Base-by-base conservation (phyloP, 2,888 invertebrate genomes). In the Glyphotaelius pellucidus region DNA sequence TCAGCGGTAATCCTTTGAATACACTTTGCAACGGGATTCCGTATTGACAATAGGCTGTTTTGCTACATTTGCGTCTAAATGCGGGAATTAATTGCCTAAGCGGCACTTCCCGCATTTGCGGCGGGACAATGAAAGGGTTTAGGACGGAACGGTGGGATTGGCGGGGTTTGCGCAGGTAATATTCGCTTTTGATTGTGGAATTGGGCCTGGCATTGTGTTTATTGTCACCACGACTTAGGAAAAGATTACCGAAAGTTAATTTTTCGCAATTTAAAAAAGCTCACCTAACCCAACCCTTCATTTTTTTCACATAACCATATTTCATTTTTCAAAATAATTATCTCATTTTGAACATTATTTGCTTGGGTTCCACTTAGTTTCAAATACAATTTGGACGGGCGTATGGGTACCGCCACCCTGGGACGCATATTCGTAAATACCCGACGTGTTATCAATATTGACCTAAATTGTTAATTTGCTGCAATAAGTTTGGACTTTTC, bases 61-160 rank as follows among this genome's bases (percentile, higher is more conserved):
- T 83, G 83, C 19, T 83, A 42, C 86, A 5, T 86, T 42, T 86
- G 86, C 86, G 86, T 47, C 42, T 47, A 42, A 86, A 86, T 86
- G 42, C 42, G 42, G 47, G 86, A 47, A 86, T 86, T 86, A 86
- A 86, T 86, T 86, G 86, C 86, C n/a, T 86, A 30, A 86, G 86
- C 86, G 83, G 35, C 83, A 38, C 35, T 83, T 83, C 83, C 83
- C 86, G 86, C 42, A 42, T 86, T 86, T 86, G 86, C n/a, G 86
- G 86, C 47, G n/a, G 86, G n/a, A 86, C 86, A 86, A 86, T 86
- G 42, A 25, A 42, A 30, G 42, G 86, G n/a, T 47, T 86, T 86
- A 86, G 30, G n/a, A 30, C 47, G 86, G 86, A 30, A n/a, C n/a
- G 42, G 42, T 35, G 42, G 47, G 30, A 86, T 86, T 30, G n/a